A percentile compares a stretch with the other conserved stretches of the same genome.
These are phyloP conservation scores for Stomatorhinus walkeri DNA, from an alignment of 2,797 vertebrate genomes.

Conservation along the genomic window DNA sequence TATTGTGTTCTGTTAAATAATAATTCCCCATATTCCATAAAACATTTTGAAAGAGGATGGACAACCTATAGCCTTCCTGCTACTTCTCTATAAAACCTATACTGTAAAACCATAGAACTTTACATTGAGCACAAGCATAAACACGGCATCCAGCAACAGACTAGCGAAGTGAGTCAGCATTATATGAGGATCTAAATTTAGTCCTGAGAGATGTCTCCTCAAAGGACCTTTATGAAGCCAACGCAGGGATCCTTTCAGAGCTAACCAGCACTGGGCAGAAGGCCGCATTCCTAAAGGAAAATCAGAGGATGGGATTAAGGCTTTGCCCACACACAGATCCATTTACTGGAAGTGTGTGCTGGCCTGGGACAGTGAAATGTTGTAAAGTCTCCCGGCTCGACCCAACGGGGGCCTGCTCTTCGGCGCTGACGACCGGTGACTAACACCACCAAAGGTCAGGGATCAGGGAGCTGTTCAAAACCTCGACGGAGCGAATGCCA, in stretches of 20 bases:
- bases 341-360: slow-evolving; percentile 64
- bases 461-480: neutral
- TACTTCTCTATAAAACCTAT: neutral
- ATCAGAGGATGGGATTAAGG: slow-evolving; percentile 42
- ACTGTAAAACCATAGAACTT: neutral
- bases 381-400: slow-evolving; percentile 39
- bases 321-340: slow-evolving; percentile 43
- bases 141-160: slow-evolving; percentile 6
- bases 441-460: slow-evolving; percentile 30
- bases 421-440: slow-evolving; percentile 24
- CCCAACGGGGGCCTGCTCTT: slow-evolving; percentile 39
- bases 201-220: slow-evolving; percentile 5
- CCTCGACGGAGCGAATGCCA: neutral
- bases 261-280: slow-evolving; percentile 39
- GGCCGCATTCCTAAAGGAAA: slow-evolving; percentile 47
- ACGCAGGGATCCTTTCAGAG: slow-evolving; percentile 49
- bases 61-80: neutral
- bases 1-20: neutral
- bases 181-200: slow-evolving; percentile 14
- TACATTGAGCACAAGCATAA: neutral
- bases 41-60: neutral
- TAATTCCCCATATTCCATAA: neutral
- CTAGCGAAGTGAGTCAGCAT: slow-evolving; percentile 13
- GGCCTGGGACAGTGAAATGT: slow-evolving; percentile 57
- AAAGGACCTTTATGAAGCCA: slow-evolving; percentile 47